Conservation (phyloP, 2,797 vertebrate genomes). For the Chiroxiphia lanceolata region DNA sequence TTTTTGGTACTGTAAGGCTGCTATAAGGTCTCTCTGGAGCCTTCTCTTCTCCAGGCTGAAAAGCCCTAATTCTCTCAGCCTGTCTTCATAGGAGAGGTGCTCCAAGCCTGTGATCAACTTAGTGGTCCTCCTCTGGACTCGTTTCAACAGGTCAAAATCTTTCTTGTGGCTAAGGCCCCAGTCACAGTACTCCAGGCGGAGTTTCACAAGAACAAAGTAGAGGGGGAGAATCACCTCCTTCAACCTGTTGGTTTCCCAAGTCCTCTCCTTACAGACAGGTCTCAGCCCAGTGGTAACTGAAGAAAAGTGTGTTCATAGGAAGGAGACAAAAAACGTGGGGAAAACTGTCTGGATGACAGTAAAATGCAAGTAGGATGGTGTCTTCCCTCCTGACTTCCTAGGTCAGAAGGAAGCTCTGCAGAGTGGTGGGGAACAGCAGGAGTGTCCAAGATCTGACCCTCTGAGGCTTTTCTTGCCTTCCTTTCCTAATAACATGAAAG, state of each 20-base stretch:
- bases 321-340: background rate
- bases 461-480: background rate
- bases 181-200: background rate
- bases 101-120: background rate
- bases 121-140: no score
- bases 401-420: background rate
- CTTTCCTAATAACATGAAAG: background rate
- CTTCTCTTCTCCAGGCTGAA: background rate
- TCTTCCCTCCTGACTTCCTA: background rate
- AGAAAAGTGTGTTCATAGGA: background rate
- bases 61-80: background rate
- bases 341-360: background rate
- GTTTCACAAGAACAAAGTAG: background rate
- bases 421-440: background rate
- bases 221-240: background rate
- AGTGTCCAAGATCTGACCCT: background rate
- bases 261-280: background rate
- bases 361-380: background rate
- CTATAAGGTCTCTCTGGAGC: background rate
- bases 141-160: background rate
- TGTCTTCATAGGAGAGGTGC: background rate
- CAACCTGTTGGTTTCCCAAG: accelerated
- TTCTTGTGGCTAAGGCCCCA: background rate
- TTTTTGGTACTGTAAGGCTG: background rate
- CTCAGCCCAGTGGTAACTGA: background rate